Evolutionary conservation across 1,140 invertebrate species (phyloP).

Genomic region (Zaprionus camerounensis): DNA sequence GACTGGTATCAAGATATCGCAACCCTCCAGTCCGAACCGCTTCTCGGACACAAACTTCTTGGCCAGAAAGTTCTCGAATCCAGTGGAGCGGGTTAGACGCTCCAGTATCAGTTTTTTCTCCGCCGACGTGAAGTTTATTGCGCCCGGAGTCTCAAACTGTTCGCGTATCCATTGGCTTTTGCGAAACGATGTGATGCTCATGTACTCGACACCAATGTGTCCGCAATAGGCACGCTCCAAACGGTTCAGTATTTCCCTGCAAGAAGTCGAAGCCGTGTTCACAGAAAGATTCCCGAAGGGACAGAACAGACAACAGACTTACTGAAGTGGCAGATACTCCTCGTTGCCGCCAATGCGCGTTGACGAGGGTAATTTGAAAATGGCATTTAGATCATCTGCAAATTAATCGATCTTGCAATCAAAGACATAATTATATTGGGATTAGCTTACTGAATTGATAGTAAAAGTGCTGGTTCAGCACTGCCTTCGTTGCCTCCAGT

Average conservation of each 20-base stretch:
- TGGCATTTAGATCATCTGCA: conserved; percentile 61
- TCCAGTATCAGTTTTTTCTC: conserved; percentile 65
- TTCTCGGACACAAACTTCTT: conserved; percentile 96
- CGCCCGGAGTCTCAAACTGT: conserved; percentile 90
- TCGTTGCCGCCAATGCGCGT: conserved; percentile 68
- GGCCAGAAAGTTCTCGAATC: conserved; percentile 93
- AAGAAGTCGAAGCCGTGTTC: not conserved
- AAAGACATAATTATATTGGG: not conserved
- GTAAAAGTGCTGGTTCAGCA: conserved; percentile 63
- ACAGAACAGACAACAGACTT: conserved; percentile 19
- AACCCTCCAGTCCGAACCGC: conserved; percentile 96
- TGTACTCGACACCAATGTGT: conserved; percentile 93
- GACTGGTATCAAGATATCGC: conserved; percentile 94
- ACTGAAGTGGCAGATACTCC: conserved; percentile 59
- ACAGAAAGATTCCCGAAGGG: conserved; percentile 40
- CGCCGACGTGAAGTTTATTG: conserved; percentile 26
- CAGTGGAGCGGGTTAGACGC: conserved; percentile 59
- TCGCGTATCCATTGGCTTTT: conserved; percentile 92
- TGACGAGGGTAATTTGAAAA: conserved; percentile 65
- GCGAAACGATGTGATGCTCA: conserved; percentile 92
- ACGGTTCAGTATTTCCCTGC: conserved; percentile 90
- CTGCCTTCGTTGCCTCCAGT: conserved; percentile 83
- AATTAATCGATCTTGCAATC: not conserved
- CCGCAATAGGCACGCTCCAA: conserved; percentile 90
- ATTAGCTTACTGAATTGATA: conserved; percentile 61